Percentiles rank a stretch among this genome's conserved stretches.
phyloP scores from a whole-genome alignment of 1,140 invertebrate genomes.

The Sweltsa coloradensis region DNA sequence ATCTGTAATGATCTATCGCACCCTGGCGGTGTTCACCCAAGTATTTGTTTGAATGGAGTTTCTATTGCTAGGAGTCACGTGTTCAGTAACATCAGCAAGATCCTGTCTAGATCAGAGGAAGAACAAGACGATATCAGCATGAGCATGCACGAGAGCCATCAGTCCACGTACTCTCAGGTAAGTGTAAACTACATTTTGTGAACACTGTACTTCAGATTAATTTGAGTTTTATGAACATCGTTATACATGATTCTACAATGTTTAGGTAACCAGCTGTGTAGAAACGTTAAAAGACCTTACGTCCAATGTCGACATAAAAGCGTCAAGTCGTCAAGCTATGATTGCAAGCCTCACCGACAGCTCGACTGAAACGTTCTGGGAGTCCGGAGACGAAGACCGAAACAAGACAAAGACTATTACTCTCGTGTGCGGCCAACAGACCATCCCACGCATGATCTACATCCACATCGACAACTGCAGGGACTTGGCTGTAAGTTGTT shows the following conservation, averaged over 20 bases:
- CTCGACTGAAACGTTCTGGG: constrained; percentile 98
- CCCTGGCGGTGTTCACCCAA: too few relatives aligned
- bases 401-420: constrained; percentile 78
- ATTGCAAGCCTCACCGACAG: constrained; percentile 82
- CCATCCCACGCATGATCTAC: constrained; percentile 55
- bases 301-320: constrained; percentile 61
- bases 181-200: background rate
- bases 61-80: constrained; percentile 61
- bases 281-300: constrained; percentile 64
- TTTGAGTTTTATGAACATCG: background rate
- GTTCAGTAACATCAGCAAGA: constrained; percentile 93
- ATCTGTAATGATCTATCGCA: constrained; percentile 1
- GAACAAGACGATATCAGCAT: constrained; percentile 43
- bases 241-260: constrained; percentile 12
- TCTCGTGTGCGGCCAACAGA: constrained; percentile 39
- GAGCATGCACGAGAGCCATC: constrained; percentile 48
- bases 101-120: constrained; percentile 85
- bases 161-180: constrained; percentile 30
- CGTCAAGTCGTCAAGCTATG: constrained; percentile 89
- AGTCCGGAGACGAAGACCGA: constrained; percentile 91
- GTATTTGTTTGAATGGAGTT: too few relatives aligned
- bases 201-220: background rate
- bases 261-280: constrained; percentile 39
- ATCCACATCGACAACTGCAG: constrained; percentile 89
- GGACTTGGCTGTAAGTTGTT: constrained; percentile 63